Base-by-base conservation (phyloP, 1,140 invertebrate species). In the Drosophila bocqueti region DNA sequence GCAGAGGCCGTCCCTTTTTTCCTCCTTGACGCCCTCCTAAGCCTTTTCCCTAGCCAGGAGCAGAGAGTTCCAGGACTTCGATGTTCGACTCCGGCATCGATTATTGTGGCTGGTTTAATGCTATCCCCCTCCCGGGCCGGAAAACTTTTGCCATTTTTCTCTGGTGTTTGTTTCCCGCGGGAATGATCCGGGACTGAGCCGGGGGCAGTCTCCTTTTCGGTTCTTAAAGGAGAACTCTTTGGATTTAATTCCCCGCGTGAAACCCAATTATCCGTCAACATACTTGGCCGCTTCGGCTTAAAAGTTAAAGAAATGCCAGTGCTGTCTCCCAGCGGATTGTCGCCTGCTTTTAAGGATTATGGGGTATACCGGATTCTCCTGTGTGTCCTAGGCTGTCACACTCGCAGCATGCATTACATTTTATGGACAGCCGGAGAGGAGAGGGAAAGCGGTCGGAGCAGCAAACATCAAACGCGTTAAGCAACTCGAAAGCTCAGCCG, bases 401-500 rank as follows among this genome's bases (percentile, higher is more conserved):
- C 73, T 69, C 67, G 66, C 64, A 62, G 76, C 46, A 68, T 76
- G 81, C 81, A 83, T 83, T 83, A 67, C 76, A 79, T 65, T 74
- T 81, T 78, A 84, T 77, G 59, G 61, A 68, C 45, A 46, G 46
- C 38, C 26, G 6, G 7, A 24, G 31, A 42, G 61, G 61, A 21
- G 31, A 10, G 13, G 40, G 16, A 46, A 9, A 24, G 24, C 24
- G 24, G 24, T 24, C 47, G 36, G 31, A 29, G 50, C 59, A 77
- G 64, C 68, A 85, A 86, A 86, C 83, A 89, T 87, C 84, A 87
- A 87, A 87, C 64, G 83, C 76, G 83, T 86, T 86, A 89, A 89
- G 81, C 84, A 84, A 83, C 81, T 87, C 83, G 67, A 84, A 89
- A 89, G 81, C 84, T 75, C 81, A 87, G 81, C 84, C 81, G 87